Conservation (phyloP, 2,113 vertebrate species). For the Nothoprocta pentlandii region DNA sequence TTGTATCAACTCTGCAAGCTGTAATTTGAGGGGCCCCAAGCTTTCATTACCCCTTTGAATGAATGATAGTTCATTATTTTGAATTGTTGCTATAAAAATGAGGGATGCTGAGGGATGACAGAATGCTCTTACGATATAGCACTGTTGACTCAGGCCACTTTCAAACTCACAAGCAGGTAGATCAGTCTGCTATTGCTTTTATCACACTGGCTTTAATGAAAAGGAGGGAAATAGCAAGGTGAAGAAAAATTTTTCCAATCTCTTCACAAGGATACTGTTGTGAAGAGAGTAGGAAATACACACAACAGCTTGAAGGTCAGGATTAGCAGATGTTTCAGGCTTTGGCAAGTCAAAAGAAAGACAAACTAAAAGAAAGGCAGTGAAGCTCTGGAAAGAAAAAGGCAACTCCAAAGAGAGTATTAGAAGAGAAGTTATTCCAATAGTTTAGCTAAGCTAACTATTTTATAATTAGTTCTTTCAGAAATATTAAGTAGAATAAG, state of each 20-base stretch:
- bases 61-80: neutral
- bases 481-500: neutral
- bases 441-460: neutral
- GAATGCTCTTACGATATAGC: neutral
- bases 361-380: neutral
- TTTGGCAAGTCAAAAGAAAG: neutral
- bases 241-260: neutral
- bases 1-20: neutral
- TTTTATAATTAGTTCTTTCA: neutral
- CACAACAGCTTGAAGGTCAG: neutral
- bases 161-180: neutral
- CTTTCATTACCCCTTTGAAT: neutral
- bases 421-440: neutral
- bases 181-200: neutral
- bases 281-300: neutral
- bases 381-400: neutral
- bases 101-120: neutral
- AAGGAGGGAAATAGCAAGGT: neutral
- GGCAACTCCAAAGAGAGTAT: accelerated
- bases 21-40: neutral
- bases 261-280: neutral
- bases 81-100: neutral
- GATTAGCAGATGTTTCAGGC: neutral
- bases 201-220: neutral
- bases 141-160: accelerated